Evolutionary conservation across 2,797 vertebrate genomes (phyloP), one percentile per base, ranked within the genome.

Genomic region (Chloroceryle inda): DNA sequence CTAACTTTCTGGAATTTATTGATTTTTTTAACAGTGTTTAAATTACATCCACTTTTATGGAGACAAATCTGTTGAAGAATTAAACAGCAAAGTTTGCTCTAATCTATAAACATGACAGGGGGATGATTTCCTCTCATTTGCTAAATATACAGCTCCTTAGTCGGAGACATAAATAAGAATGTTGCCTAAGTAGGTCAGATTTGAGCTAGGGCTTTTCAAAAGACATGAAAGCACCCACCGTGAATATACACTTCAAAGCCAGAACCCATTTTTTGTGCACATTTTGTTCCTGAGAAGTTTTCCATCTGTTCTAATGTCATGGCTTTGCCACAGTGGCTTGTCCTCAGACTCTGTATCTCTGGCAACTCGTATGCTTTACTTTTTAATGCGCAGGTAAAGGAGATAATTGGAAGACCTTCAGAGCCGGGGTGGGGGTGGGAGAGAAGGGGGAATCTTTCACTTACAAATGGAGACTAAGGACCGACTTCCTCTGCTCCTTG

Each of bases 131-230:
- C 93, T 95, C 96, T 98, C 96, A 76, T 96, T 97, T 97, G 98
- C 98, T 98, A 98, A 98, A 98, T 98, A 98, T 97, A 98, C 95
- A 96, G 97, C 93, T 97, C 87, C 96, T 97, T 90, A 97, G 85
- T 96, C n/a, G 71, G 95, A 98, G 97, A 98, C 96, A 97, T 95
- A 97, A 98, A 98, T 98, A 98, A 97, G 98, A 97, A 96, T 93
- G 88, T 97, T 74, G 95, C 97, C 96, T 97, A 98, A 98, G 98
- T 98, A 98, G 98, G 98, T 98, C 98, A 98, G 96, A 95, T 97
- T 97, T 82, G 97, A 97, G 97, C 97, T 97, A 55, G 96, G 98
- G 97, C 96, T 98, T 97, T 98, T 97, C 97, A 96, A 97, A 96
- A 97, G 97, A 97, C 97, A 98, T 98, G 97, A 98, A 97, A 98